Evolutionary conservation across 2,113 vertebrate genomes (phyloP), one percentile per base, ranked within the genome.

Genomic region (Carollia perspicillata): DNA sequence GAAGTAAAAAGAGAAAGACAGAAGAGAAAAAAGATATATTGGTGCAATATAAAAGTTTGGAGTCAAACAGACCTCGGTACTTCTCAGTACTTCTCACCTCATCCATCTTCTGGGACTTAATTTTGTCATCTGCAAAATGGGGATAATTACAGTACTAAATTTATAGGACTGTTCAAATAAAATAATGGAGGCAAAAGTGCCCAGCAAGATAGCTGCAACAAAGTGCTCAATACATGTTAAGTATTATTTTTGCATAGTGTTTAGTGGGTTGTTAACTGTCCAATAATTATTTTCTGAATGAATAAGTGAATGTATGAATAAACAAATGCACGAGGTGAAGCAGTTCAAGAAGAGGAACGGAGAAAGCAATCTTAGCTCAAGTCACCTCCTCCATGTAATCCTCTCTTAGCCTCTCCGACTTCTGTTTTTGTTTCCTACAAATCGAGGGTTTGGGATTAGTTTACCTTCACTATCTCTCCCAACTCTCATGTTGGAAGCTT

Each of bases 41-140:
- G 18, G 42, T 35, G 0, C 2, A 49, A 10, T 3, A 16, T 10
- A 49, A 40, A 40, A 78, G 28, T 84, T 6, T 37, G 44, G 44
- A 51, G 72, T 49, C 84, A 65, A 44, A 68, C 37, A 47, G 16
- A 51, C 23, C 20, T 8, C 2, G 20, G 60, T 3, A 42, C 42
- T n/a, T n/a, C n/a, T n/a, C n/a, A n/a, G n/a, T n/a, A 2, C 1
- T 0, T 55, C n/a, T 79, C 9, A 8, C 28, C 13, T 4, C 30
- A 16, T 47, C 69, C 5, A 14, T 47, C 28, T 91, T 84, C 53
- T 49, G 80, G 72, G 60, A 37, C 66, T 91, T 63, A 35, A 66
- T 55, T 42, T 63, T 58, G n/a, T 37, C 78, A 63, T 93, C 80
- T 95, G 35, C 55, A 66, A 84, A 90, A 55, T 63, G 53, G 30